phyloP scores from a whole-genome alignment of 2,797 vertebrate genomes.

The Bovichtus diacanthus region DNA sequence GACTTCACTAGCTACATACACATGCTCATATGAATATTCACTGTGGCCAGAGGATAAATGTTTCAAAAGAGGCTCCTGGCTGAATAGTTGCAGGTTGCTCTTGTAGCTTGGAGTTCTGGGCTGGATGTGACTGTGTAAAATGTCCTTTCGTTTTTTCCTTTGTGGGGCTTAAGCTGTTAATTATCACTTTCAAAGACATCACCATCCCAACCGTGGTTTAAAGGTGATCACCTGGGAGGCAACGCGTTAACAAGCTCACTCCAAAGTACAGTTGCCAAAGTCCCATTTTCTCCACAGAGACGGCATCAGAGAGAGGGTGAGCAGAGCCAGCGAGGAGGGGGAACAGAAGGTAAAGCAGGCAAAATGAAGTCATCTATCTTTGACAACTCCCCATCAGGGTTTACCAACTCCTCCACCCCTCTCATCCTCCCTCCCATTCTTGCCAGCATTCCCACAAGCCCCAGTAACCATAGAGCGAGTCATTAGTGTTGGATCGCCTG shows the following conservation, averaged over 20 bases:
- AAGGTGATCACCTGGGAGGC: constrained; percentile 18
- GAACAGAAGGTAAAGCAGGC: constrained; percentile 12
- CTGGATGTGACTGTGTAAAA: constrained; percentile 10
- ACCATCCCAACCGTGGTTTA: constrained; percentile 7
- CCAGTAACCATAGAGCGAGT: constrained; percentile 76
- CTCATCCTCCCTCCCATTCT: neutral
- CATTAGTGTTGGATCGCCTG: constrained; percentile 63
- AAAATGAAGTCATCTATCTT: constrained; percentile 66
- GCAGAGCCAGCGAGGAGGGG: neutral
- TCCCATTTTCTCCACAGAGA: neutral
- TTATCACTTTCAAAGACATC: constrained; percentile 16
- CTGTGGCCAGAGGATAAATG: neutral
- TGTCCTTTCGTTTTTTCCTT: neutral
- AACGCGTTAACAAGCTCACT: neutral
- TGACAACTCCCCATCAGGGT: constrained; percentile 57
- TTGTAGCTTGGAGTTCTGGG: neutral
- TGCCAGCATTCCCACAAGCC: constrained; percentile 58
- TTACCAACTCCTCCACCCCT: constrained; percentile 29
- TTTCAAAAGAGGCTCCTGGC: constrained; percentile 23
- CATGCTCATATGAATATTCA: constrained; percentile 12
- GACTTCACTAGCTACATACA: neutral
- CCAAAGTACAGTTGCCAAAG: constrained; percentile 4
- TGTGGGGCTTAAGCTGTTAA: constrained; percentile 2
- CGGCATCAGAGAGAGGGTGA: neutral
- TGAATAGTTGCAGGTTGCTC: constrained; percentile 29